phyloP scores from a whole-genome alignment of 1,140 invertebrate genomes.

The Globodera ellingtonae region DNA sequence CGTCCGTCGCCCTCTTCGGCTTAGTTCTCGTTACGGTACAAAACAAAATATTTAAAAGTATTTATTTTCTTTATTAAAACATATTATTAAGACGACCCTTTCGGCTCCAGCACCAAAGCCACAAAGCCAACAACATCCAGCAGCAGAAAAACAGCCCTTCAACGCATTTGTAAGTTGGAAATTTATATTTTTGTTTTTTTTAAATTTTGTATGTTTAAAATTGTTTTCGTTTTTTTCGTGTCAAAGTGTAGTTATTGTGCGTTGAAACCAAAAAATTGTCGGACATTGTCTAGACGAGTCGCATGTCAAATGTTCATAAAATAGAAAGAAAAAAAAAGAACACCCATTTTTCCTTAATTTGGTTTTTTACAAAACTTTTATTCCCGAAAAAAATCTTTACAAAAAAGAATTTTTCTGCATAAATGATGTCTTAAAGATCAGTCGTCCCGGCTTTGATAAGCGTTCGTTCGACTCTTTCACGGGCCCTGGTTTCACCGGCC shows the following conservation, averaged over 20 bases:
- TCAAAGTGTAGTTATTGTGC: too few species aligned
- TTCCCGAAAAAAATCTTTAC: conserved; percentile 33
- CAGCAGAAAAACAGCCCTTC: conserved; percentile 8
- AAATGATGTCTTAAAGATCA: conserved; percentile 18
- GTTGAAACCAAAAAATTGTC: background rate
- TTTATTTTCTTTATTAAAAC: background rate
- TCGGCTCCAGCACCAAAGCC: background rate
- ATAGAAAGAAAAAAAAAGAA: background rate
- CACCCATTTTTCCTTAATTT: too few species aligned
- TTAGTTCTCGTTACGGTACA: conserved; percentile 1
- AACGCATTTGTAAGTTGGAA: background rate
- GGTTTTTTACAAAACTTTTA: conserved; percentile 39
- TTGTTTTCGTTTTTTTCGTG: too few species aligned
- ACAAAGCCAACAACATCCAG: background rate
- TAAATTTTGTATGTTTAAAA: background rate
- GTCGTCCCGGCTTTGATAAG: conserved; percentile 44
- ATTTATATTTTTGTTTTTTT: background rate
- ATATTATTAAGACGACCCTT: background rate
- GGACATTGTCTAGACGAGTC: background rate
- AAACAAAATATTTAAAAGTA: background rate
- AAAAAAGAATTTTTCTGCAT: conserved; percentile 31
- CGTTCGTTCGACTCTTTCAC: conserved; percentile 52
- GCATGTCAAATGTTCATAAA: too few species aligned
- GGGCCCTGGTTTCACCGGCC: conserved; percentile 48
- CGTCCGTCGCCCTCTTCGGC: conserved; percentile 5